A percentile compares a stretch with the other conserved stretches of the same genome.
Conservation (phyloP, 2,888 invertebrate species). For the Iphiclides podalirius region DNA sequence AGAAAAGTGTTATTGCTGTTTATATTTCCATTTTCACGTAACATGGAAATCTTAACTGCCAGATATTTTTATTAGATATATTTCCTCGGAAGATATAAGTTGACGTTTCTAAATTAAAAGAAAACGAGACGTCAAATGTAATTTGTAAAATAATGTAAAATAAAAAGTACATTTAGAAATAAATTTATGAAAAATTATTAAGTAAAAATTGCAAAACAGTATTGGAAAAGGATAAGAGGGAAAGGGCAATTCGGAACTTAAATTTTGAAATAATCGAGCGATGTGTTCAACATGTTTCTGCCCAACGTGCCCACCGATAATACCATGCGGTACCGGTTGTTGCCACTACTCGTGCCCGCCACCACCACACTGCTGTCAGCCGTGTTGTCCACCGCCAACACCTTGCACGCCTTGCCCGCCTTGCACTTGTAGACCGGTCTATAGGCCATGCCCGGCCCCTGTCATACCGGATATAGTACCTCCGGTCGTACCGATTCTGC, state of each 20-base stretch:
- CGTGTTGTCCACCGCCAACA: slow-evolving; percentile 60
- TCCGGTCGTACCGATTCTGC: slow-evolving; percentile 65
- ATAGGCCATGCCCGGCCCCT: slow-evolving; percentile 63
- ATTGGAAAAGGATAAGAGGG: background rate
- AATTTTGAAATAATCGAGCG: slow-evolving; percentile 12
- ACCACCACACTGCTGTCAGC: slow-evolving; percentile 58
- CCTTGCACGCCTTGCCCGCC: slow-evolving; percentile 69
- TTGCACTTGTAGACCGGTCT: slow-evolving; percentile 57
- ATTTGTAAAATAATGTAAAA: slow-evolving; percentile 14
- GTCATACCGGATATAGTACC: slow-evolving; percentile 60
- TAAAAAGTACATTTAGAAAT: slow-evolving; percentile 13
- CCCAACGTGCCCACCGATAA: slow-evolving; percentile 62
- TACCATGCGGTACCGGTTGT: slow-evolving; percentile 60
- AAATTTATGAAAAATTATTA: slow-evolving; percentile 15
- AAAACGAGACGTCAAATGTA: slow-evolving; percentile 6
- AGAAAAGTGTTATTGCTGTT: slow-evolving; percentile 1
- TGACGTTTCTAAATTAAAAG: slow-evolving; percentile 18
- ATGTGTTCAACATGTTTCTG: slow-evolving; percentile 58
- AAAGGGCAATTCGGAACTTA: background rate
- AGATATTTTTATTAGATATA: background rate
- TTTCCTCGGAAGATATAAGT: background rate
- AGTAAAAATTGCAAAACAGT: slow-evolving; percentile 21
- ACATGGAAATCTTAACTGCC: slow-evolving; percentile 1
- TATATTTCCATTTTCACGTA: background rate
- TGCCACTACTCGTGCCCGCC: slow-evolving; percentile 55